A percentile compares a stretch with the other conserved stretches of the same genome.
Conservation (phyloP, 2,888 invertebrate species). For the Chrysopilus asiliformis region DNA sequence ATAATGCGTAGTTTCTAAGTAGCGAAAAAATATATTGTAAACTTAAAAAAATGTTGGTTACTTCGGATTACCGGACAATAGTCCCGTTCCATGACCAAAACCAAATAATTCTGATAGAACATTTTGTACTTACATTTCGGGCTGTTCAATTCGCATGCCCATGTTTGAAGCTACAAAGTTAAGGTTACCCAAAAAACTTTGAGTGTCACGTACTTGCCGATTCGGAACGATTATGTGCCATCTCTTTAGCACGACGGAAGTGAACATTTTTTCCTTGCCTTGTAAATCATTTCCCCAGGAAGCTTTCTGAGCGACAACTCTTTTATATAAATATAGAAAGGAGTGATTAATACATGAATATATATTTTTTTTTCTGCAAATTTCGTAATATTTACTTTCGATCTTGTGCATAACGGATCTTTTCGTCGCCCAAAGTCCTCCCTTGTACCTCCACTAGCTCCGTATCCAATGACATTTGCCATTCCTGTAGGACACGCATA, state of each 20-base stretch:
- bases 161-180: conserved; percentile 37
- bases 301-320: no score
- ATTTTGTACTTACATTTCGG: conserved; percentile 29
- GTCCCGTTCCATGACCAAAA: no score
- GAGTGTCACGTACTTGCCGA: conserved; percentile 22
- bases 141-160: conserved; percentile 35
- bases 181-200: conserved; percentile 26
- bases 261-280: no score
- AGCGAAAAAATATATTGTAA: no score
- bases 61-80: no score
- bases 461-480: conserved; percentile 55
- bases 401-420: conserved; percentile 41
- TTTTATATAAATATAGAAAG: no score
- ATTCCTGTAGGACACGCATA: conserved; percentile 48
- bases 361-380: no score
- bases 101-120: no score
- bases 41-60: no score
- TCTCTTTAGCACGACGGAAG: conserved; percentile 21
- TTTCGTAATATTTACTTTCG: conserved; percentile 19
- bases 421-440: conserved; percentile 50
- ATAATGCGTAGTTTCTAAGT: no score
- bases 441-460: conserved; percentile 50
- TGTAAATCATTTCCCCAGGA: no score
- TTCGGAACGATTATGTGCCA: conserved; percentile 35
- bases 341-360: no score